These are phyloP conservation scores for Laticauda colubrina DNA, from an alignment of 2,113 vertebrate species.

Conservation along the genomic window DNA sequence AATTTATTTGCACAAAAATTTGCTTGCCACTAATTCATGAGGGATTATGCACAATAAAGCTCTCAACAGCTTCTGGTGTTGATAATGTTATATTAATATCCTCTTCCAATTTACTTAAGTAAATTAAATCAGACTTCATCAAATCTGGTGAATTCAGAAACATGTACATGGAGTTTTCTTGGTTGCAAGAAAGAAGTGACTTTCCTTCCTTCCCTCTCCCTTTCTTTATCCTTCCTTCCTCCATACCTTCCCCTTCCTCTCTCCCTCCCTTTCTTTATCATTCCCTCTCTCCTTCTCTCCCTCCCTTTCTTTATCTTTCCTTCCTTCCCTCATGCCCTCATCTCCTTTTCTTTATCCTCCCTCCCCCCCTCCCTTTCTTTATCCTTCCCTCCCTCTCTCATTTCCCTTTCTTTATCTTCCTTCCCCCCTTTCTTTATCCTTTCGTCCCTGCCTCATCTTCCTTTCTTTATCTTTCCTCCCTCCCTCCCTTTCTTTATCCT, in stretches of 20 bases:
- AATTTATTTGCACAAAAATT: neutral
- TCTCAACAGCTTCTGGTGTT: neutral
- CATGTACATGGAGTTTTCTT: neutral
- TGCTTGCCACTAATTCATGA: neutral
- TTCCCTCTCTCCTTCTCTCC: too few relatives aligned
- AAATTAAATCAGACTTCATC: neutral
- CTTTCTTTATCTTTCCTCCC: neutral
- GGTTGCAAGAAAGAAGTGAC: neutral
- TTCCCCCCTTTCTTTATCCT: too few relatives aligned
- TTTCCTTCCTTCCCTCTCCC: neutral
- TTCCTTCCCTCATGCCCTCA: too few relatives aligned
- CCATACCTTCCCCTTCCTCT: too few relatives aligned
- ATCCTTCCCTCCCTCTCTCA: neutral
- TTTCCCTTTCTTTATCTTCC: too few relatives aligned
- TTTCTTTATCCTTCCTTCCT: too few relatives aligned
- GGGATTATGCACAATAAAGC: neutral
- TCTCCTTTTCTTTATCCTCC: too few relatives aligned
- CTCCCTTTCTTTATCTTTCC: too few relatives aligned
- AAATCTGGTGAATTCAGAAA: neutral
- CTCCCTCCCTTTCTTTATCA: too few relatives aligned
- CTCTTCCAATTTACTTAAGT: neutral
- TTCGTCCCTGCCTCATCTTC: too few relatives aligned
- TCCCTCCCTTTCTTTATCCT: neutral
- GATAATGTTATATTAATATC: neutral
- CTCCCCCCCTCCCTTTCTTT: neutral